Percentiles rank a stretch among this genome's conserved stretches.
Conservation (phyloP, 2,888 invertebrate genomes). For the Apoda limacodes region DNA sequence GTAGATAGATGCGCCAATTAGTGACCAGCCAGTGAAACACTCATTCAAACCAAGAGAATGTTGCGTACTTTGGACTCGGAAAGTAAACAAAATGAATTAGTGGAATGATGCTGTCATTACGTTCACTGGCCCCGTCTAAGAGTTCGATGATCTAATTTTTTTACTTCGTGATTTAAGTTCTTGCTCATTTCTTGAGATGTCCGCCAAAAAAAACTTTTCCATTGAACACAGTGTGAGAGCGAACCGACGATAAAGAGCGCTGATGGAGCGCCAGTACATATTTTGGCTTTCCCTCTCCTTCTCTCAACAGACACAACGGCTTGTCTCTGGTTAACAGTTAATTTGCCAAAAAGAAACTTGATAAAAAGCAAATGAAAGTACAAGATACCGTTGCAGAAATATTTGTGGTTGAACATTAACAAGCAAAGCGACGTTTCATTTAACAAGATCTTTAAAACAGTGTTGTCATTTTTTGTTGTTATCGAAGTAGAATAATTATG, state of each 20-base stretch:
- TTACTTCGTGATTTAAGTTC: constrained; percentile 40
- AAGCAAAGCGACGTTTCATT: no score
- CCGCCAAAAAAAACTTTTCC: constrained; percentile 42
- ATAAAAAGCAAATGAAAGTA: constrained; percentile 50
- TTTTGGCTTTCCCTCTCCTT: constrained; percentile 30
- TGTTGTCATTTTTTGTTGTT: no score
- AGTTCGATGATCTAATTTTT: constrained; percentile 61
- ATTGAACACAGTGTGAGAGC: constrained; percentile 33
- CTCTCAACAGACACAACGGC: constrained; percentile 21
- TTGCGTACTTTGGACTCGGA: no score
- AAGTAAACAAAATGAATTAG: no score
- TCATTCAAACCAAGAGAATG: no score
- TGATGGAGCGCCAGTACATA: constrained; percentile 32
- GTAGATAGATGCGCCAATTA: no score
- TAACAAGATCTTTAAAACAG: no score
- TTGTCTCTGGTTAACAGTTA: constrained; percentile 34
- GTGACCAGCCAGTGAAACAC: no score
- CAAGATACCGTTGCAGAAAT: constrained; percentile 34
- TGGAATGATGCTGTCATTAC: constrained; percentile 29
- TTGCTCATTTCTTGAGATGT: constrained; percentile 44
- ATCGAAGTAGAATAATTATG: no score
- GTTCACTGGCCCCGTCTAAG: constrained; percentile 48
- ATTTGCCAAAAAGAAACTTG: constrained; percentile 42
- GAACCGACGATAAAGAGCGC: no score
- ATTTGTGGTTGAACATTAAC: no score